These are phyloP conservation scores for Xylocopa sonorina DNA, from an alignment of 1,140 invertebrate genomes.

Conservation along the genomic window DNA sequence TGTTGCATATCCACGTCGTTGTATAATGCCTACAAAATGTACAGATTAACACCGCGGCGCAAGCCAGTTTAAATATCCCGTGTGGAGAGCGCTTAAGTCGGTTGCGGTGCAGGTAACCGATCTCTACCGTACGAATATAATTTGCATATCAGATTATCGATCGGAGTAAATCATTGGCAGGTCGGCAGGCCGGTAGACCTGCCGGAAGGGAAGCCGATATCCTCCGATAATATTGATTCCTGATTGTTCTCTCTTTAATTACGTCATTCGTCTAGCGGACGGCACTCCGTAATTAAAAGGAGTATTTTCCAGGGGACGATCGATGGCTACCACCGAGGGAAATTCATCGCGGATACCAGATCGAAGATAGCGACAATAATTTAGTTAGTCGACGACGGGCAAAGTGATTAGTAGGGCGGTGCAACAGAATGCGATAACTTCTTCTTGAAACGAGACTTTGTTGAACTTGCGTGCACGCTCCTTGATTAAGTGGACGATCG, in stretches of 20 bases:
- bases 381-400: no score
- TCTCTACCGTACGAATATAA: slow-evolving; percentile 64
- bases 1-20: background rate
- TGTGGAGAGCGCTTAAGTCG: slow-evolving; percentile 54
- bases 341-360: no score
- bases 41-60: slow-evolving; percentile 17
- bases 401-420: no score
- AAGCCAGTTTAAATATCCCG: slow-evolving; percentile 36
- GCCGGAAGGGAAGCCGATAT: slow-evolving; percentile 60
- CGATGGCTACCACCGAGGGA: no score
- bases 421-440: no score
- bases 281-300: background rate
- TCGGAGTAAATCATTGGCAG: slow-evolving; percentile 66
- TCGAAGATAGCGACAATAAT: no score
- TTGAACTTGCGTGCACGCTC: no score
- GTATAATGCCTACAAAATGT: slow-evolving; percentile 4
- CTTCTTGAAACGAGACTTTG: no score
- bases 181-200: slow-evolving; percentile 54
- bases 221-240: slow-evolving; percentile 60
- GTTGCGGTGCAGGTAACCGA: slow-evolving; percentile 60
- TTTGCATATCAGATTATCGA: slow-evolving; percentile 71
- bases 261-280: slow-evolving; percentile 32
- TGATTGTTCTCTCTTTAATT: slow-evolving; percentile 62
- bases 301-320: background rate
- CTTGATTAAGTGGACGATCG: no score